Evolutionary conservation across 2,797 vertebrate species (phyloP).

Genomic region (Phoxinus dragarum): DNA sequence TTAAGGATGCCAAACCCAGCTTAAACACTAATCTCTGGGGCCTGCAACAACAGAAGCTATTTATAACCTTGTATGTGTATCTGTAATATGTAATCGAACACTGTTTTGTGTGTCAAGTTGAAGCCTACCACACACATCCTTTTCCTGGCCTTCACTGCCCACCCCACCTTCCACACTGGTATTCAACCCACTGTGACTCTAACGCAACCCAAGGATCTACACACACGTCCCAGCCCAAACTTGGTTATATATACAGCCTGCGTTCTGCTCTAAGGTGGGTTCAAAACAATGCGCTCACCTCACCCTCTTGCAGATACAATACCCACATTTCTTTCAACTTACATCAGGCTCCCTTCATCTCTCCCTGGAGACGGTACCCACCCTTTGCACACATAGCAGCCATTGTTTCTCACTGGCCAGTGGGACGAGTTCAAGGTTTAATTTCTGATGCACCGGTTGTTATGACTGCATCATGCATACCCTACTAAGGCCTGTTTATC

Average conservation of each 20-base stretch:
- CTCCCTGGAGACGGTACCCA: constrained; percentile 60
- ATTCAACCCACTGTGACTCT: background rate
- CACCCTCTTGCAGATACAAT: constrained; percentile 67
- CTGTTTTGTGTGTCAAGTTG: constrained; percentile 60
- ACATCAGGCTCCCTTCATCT: constrained; percentile 75
- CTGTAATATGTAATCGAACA: constrained; percentile 63
- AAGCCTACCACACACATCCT: constrained; percentile 56
- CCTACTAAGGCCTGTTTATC: constrained; percentile 52
- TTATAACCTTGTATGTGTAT: constrained; percentile 41
- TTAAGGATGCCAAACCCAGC: constrained; percentile 59
- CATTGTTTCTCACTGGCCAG: constrained; percentile 61
- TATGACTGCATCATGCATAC: constrained; percentile 78
- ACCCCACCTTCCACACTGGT: background rate
- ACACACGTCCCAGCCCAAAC: constrained; percentile 39
- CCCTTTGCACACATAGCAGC: constrained; percentile 62
- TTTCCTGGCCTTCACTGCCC: constrained; percentile 61
- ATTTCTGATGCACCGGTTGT: constrained; percentile 68
- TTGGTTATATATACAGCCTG: constrained; percentile 27
- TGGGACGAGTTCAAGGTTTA: constrained; percentile 64
- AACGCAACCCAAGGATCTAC: background rate
- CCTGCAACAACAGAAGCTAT: constrained; percentile 48
- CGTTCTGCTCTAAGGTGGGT: constrained; percentile 26
- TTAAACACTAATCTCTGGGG: constrained; percentile 52
- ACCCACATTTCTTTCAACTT: constrained; percentile 78
- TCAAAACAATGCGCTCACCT: constrained; percentile 42